A percentile compares a stretch with the other conserved stretches of the same genome.
Evolutionary conservation across 1,140 invertebrate genomes (phyloP).

Genomic region (Dinothrombium tinctorium): DNA sequence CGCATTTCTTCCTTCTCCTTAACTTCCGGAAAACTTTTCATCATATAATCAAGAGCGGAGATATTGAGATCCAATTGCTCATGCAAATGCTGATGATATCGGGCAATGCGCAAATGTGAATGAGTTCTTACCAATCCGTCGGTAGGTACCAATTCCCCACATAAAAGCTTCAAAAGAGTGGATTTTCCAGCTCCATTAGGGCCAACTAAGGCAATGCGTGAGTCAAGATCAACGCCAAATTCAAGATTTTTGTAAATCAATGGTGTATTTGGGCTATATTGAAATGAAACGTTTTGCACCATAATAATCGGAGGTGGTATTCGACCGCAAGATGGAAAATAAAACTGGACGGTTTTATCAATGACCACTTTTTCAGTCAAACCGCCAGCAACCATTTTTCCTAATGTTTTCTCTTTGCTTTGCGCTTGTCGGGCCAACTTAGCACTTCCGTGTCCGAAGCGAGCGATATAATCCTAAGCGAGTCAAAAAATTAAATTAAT

Average conservation of each 20-base stretch:
- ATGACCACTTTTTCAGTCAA: slow-evolving; percentile 74
- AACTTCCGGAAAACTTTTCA: slow-evolving; percentile 83
- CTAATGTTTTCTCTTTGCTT: slow-evolving; percentile 95
- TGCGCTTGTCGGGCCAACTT: slow-evolving; percentile 95
- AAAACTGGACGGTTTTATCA: slow-evolving; percentile 78
- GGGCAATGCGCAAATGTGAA: slow-evolving; percentile 83
- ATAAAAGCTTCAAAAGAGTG: slow-evolving; percentile 82
- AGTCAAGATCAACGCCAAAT: slow-evolving; percentile 97
- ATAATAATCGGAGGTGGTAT: slow-evolving; percentile 97
- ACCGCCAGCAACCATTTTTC: slow-evolving; percentile 95
- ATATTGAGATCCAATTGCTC: slow-evolving; percentile 83
- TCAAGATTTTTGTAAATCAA: slow-evolving; percentile 94
- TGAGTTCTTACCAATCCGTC: slow-evolving; percentile 95
- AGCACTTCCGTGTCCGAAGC: slow-evolving; percentile 96
- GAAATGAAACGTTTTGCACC: slow-evolving; percentile 92
- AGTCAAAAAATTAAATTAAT: slow-evolving; percentile 4
- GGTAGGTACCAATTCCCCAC: slow-evolving; percentile 73
- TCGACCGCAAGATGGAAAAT: slow-evolving; percentile 84
- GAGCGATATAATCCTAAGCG: slow-evolving; percentile 78
- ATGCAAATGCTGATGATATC: slow-evolving; percentile 96
- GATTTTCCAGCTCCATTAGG: slow-evolving; percentile 98
- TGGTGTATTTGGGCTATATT: slow-evolving; percentile 59
- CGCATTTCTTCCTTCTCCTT: slow-evolving; percentile 98
- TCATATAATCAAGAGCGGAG: slow-evolving; percentile 93
- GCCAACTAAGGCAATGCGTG: slow-evolving; percentile 83